Base-by-base conservation (phyloP, 2,113 vertebrate genomes). In the Drymodes brunneopygia region DNA sequence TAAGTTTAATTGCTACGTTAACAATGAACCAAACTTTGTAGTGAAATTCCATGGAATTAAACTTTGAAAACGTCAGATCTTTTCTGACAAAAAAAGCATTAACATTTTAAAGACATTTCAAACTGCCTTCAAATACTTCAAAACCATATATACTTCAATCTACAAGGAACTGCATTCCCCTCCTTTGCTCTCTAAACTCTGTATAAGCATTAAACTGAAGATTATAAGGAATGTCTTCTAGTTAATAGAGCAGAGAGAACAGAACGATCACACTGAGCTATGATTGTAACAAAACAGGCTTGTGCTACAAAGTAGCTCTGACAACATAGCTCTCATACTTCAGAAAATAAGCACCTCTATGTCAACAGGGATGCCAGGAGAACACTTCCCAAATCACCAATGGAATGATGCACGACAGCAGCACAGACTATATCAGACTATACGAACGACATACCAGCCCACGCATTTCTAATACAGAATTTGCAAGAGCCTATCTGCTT, bases 361-460 rank as follows among this genome's bases (percentile, higher is more conserved):
- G 14, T 18, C 22, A 56, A 4, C 7, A 6, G 36, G 6, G 51
- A 38, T 0, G 11, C 21, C 17, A 40, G 19, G 14, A 78, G 19
- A 65, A 33, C 28, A 3, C 5, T 71, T 33, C 24, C 23, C 38
- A 44, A 28, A 10, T 0, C 25, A 11, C 8, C 19, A 16, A 1
- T 0, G 6, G 33, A 19, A 25, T 0, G 7, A 27, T 19, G 44
- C 13, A 14, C 3, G 23, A 9, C 0, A 22, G 13, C 64, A 56
- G 11, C 5, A 27, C 19, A 15, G 62, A 8, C 38, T 2, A 9
- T 3, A 29, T 0, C 14, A 12, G 4, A 20, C 42, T 11, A 3
- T 0, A 7, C 0, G 12, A 69, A 36, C 14, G 15, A 15, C 6
- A 2, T 0, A 29, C 6, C 23, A 4, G 13, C 75, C 77, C 16